Percentiles rank a stretch among this genome's conserved stretches.
Evolutionary conservation across 2,113 vertebrate genomes (phyloP).

Genomic region (Salvelinus namaycush): DNA sequence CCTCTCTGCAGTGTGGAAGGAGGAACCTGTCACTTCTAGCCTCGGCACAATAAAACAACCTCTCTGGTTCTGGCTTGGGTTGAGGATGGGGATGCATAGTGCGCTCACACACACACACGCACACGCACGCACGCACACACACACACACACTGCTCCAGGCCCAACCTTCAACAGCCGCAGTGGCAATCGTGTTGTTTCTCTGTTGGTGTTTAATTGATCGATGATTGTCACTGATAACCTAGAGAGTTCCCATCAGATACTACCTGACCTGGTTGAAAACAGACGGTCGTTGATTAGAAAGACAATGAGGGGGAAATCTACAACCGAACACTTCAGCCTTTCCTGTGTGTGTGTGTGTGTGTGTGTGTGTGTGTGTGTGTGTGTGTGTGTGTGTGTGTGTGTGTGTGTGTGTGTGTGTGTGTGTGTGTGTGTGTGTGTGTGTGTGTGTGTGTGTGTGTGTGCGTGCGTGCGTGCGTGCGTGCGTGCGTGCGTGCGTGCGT

Average conservation of each 20-base stretch:
- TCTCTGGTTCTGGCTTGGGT: neutral
- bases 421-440: too few species aligned
- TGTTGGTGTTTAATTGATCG: conserved; percentile 54
- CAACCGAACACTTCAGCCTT: too few species aligned
- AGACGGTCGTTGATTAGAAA: conserved; percentile 17
- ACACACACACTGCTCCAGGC: neutral
- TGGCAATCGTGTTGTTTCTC: conserved; percentile 46
- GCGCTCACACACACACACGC: neutral
- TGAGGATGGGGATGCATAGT: conserved; percentile 31
- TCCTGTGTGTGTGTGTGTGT: too few species aligned
- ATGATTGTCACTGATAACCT: conserved; percentile 52
- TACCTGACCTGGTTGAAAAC: conserved; percentile 53
- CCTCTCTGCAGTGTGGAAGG: conserved; percentile 14
- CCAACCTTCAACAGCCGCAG: conserved; percentile 23
- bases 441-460: too few species aligned
- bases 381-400: too few species aligned
- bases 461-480: too few species aligned
- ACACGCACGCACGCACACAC: too few species aligned
- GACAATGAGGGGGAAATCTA: too few species aligned
- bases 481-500: too few species aligned
- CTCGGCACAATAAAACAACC: conserved; percentile 39
- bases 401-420: too few species aligned
- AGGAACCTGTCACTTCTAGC: conserved; percentile 44
- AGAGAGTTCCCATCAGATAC: conserved; percentile 39
- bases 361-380: too few species aligned